Conservation (phyloP, 2,113 vertebrate species). For the Bubalus kerabau region DNA sequence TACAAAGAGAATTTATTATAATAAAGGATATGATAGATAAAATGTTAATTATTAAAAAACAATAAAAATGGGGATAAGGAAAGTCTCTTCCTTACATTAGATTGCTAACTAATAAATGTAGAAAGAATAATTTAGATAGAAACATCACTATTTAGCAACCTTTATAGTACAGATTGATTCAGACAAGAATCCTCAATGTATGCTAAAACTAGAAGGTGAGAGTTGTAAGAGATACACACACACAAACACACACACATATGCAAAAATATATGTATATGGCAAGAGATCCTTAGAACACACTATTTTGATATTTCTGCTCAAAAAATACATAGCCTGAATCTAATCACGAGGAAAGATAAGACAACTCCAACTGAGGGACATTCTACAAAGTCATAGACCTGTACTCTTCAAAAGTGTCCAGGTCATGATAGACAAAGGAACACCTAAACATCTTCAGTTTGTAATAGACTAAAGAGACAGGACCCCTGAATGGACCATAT, state of each 20-base stretch:
- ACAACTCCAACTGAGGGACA: neutral
- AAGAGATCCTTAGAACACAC: neutral
- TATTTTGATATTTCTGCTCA: neutral
- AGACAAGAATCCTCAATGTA: neutral
- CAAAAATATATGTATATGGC: neutral
- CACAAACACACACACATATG: neutral
- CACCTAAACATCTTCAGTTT: neutral
- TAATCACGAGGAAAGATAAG: neutral
- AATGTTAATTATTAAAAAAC: too few species aligned
- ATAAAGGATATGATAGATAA: too few species aligned
- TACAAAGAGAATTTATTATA: too few species aligned
- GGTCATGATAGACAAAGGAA: neutral
- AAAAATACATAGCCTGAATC: neutral
- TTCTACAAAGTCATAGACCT: neutral
- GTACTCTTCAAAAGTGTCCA: neutral
- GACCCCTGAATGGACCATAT: neutral
- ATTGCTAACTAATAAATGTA: neutral
- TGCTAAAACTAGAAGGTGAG: neutral
- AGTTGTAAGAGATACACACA: neutral
- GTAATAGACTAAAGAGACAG: neutral
- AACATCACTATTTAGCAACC: neutral
- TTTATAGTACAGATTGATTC: neutral
- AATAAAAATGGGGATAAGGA: neutral
- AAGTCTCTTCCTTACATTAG: neutral
- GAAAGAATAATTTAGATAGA: neutral